phyloP scores from a whole-genome alignment of 2,113 vertebrate genomes.

The Seriola aureovittata region DNA sequence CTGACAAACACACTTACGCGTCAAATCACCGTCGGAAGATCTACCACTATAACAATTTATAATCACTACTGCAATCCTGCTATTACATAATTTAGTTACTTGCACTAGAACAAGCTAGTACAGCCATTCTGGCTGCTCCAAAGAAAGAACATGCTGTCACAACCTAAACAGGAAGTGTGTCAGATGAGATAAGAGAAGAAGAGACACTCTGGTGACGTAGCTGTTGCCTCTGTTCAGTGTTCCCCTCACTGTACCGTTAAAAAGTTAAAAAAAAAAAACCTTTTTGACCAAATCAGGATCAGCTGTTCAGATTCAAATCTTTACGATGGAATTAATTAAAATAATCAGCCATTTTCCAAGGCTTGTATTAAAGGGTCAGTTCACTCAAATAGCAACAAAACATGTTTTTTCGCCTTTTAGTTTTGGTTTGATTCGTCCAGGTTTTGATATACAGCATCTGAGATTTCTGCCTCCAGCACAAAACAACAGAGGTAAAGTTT shows the following conservation, averaged over 20 bases:
- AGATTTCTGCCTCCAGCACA: too few species aligned
- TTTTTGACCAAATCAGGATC: not conserved
- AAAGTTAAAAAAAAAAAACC: not conserved
- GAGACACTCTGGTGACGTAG: not conserved
- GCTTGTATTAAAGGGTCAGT: too few species aligned
- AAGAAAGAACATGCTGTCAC: not conserved
- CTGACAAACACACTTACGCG: not conserved
- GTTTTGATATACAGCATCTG: too few species aligned
- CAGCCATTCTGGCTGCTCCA: not conserved
- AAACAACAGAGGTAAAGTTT: too few species aligned
- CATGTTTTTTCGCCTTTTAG: too few species aligned
- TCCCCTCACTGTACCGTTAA: too few species aligned
- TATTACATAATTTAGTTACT: conserved; percentile 2
- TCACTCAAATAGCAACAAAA: too few species aligned
- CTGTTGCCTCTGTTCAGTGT: not conserved
- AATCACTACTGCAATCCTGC: not conserved
- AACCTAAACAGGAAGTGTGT: conserved; percentile 23
- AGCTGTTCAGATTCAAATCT: not conserved
- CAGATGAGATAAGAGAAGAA: conserved; percentile 16
- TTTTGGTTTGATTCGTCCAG: too few species aligned
- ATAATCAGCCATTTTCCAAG: too few species aligned
- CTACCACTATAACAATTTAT: not conserved
- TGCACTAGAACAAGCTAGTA: not conserved
- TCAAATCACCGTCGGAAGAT: not conserved
- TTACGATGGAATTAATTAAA: too few species aligned